Evolutionary conservation across 2,888 invertebrate species (phyloP), one percentile per base, ranked within the genome.

Genomic region (Cynaeus angustus): DNA sequence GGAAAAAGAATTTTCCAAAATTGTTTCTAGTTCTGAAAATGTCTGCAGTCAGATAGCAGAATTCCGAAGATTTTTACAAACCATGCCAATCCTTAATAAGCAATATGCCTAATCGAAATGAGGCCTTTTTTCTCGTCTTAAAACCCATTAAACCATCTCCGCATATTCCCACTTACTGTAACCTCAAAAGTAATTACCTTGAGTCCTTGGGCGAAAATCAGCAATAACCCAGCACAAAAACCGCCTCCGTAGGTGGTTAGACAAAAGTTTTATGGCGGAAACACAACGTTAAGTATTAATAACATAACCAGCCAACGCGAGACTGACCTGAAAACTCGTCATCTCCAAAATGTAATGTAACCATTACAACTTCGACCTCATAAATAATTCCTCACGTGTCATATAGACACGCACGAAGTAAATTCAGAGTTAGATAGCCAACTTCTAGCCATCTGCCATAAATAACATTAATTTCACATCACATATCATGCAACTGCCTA

Each of bases 401-500:
- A 6, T n/a, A 12, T 30, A 2, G 52, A 26, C 52, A 52, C 30
- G 52, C 52, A 52, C 28, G 30, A 52, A 13, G 30, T 52, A 30
- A 7, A 48, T 48, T 30, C 16, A 10, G 33, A 10, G 10, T n/a
- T n/a, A 52, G 52, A 62, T 53, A 67, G 59, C 61, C 71, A 61
- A 59, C 53, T 67, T 70, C 68, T 48, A 58, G 62, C 67, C 72
- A 72, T 72, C 73, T 72, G 73, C 71, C 69, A 45, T 28, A 74
- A 72, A 72, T 67, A 73, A 68, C 70, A 62, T 73, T 73, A 75
- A 73, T 72, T 74, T 72, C 72, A 72, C 74, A 71, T 72, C 70
- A 70, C 74, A 70, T 72, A 72, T 70, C 72, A 72, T 66, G 52
- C 69, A 70, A 48, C 46, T 73, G 71, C n/a, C n/a, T n/a, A n/a